Evolutionary conservation across 92 coral and sea anemone genomes (phyloP).

Genomic region (Epizoanthus illoricatus): DNA sequence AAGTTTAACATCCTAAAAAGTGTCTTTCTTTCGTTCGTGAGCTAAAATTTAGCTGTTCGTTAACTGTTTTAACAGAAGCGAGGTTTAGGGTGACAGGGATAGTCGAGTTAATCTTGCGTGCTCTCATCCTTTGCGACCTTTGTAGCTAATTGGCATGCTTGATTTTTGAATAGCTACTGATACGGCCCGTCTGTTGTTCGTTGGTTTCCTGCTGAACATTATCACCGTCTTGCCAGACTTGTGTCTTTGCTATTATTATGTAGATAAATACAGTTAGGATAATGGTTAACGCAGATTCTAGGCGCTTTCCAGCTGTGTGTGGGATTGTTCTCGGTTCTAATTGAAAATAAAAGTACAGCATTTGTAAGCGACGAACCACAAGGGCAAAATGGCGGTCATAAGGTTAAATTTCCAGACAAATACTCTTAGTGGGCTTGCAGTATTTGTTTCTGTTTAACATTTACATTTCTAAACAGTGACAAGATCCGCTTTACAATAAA

Average conservation of each 20-base stretch:
- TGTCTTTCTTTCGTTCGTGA: background rate
- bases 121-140: slow-evolving; percentile 23
- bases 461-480: slow-evolving; percentile 12
- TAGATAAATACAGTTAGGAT: slow-evolving; percentile 27
- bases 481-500: too few relatives aligned
- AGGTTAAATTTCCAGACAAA: slow-evolving; percentile 33
- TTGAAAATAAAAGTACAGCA: slow-evolving; percentile 17
- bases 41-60: background rate
- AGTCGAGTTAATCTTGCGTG: slow-evolving; percentile 34
- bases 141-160: slow-evolving; percentile 25
- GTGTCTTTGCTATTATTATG: slow-evolving; percentile 33
- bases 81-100: background rate
- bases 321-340: slow-evolving; percentile 20
- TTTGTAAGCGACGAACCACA: background rate
- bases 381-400: slow-evolving; percentile 8
- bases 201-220: slow-evolving; percentile 24
- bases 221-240: slow-evolving; percentile 16
- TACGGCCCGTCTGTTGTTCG: slow-evolving; percentile 38
- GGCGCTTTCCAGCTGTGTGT: slow-evolving; percentile 37
- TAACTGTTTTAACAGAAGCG: background rate
- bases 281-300: slow-evolving; percentile 19
- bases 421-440: slow-evolving; percentile 18
- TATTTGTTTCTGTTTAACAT: slow-evolving; percentile 33
- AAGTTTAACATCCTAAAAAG: background rate
- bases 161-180: slow-evolving; percentile 18